These are phyloP conservation scores for Spodoptera frugiperda DNA, from an alignment of 1,140 invertebrate species.

Conservation along the genomic window DNA sequence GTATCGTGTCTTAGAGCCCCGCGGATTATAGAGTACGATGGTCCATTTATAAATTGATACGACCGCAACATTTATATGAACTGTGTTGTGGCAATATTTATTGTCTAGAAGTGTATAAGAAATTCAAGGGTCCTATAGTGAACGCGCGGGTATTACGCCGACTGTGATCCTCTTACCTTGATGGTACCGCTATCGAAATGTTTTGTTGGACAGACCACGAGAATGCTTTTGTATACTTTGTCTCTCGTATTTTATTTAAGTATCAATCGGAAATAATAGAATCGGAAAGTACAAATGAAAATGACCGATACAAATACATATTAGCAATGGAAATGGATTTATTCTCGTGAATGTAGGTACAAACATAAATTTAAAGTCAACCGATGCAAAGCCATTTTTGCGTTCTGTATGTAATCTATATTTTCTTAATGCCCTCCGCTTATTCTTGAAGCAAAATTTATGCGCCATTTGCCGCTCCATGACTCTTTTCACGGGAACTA, in stretches of 20 bases:
- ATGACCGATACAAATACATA: slow-evolving; percentile 1
- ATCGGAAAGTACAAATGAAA: slow-evolving; percentile 2
- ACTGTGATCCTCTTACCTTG: slow-evolving; percentile 76
- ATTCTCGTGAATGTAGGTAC: slow-evolving; percentile 12
- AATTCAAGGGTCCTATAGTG: slow-evolving; percentile 56
- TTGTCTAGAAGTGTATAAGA: slow-evolving; percentile 50
- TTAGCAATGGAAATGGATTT: slow-evolving; percentile 19
- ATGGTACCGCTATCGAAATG: slow-evolving; percentile 65
- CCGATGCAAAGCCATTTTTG: slow-evolving; percentile 58
- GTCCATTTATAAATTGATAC: slow-evolving; percentile 42
- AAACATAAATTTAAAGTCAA: slow-evolving; percentile 48
- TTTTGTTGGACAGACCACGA: slow-evolving; percentile 52
- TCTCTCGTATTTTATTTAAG: slow-evolving; percentile 22
- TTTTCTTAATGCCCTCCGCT: slow-evolving; percentile 75
- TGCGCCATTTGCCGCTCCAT: slow-evolving; percentile 73
- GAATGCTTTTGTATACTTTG: slow-evolving; percentile 35
- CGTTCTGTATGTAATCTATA: slow-evolving; percentile 71
- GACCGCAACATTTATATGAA: slow-evolving; percentile 11
- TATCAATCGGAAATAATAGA: slow-evolving; percentile 39
- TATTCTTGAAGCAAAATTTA: slow-evolving; percentile 76
- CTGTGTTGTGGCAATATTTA: slow-evolving; percentile 18
- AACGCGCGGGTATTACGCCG: slow-evolving; percentile 64
- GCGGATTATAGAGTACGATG: slow-evolving; percentile 10
- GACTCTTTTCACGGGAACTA: slow-evolving; percentile 69
- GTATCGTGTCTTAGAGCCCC: slow-evolving; percentile 38